phyloP scores from a whole-genome alignment of 2,797 vertebrate species.

The Paguma larvata region DNA sequence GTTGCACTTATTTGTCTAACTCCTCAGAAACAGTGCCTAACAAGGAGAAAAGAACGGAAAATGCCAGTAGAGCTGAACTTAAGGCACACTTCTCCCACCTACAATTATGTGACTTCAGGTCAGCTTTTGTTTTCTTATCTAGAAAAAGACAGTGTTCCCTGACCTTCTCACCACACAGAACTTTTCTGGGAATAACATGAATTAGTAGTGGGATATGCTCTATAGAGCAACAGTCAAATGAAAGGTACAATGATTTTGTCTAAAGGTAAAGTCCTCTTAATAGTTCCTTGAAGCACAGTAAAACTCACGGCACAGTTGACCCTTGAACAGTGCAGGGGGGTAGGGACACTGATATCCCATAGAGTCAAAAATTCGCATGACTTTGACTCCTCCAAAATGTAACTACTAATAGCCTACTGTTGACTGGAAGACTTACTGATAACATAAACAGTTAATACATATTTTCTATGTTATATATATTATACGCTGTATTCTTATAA shows the following conservation, averaged over 20 bases:
- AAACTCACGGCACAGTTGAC: not conserved
- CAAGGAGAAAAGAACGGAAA: not conserved
- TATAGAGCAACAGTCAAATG: not conserved
- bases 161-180: not conserved
- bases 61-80: not conserved
- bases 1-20: not conserved
- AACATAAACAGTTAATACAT: not conserved
- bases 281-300: not conserved
- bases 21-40: slow-evolving; percentile 21
- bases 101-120: not conserved
- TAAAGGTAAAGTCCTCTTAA: not conserved
- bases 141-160: not conserved
- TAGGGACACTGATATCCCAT: not conserved
- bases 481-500: not conserved
- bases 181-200: not conserved
- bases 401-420: not conserved
- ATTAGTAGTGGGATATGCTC: not conserved
- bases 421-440: not conserved
- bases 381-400: not conserved
- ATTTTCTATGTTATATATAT: not conserved
- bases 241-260: not conserved
- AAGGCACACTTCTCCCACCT: not conserved
- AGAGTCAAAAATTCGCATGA: not conserved
- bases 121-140: not conserved
- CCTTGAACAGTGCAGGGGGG: not conserved